These are phyloP conservation scores for Aromia moschata DNA, from an alignment of 2,888 invertebrate species.

Conservation along the genomic window DNA sequence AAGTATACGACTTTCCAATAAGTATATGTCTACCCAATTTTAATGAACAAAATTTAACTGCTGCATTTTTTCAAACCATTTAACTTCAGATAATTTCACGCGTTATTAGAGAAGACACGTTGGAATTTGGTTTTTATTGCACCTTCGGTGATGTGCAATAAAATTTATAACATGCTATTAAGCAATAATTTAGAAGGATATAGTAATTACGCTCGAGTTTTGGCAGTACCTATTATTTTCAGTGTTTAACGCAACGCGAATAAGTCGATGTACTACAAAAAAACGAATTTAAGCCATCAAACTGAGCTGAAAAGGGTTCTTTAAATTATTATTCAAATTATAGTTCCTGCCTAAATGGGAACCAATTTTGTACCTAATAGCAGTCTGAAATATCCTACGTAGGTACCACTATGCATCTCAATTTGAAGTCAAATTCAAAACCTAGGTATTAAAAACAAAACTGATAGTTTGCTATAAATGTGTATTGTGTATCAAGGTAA, in stretches of 20 bases:
- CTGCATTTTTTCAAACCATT: neutral
- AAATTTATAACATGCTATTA: neutral
- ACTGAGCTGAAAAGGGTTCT: neutral
- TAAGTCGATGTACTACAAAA: neutral
- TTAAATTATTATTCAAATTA: slow-evolving; percentile 14
- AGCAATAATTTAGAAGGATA: slow-evolving; percentile 7
- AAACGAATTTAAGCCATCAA: neutral
- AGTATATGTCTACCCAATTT: too few species aligned
- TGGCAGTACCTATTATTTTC: slow-evolving; percentile 14
- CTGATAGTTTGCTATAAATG: too few species aligned
- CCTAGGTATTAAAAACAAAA: too few species aligned
- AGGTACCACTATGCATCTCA: neutral
- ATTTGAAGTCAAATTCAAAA: too few species aligned
- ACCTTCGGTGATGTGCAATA: slow-evolving; percentile 1
- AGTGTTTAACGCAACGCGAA: slow-evolving; percentile 9
- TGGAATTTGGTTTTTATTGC: slow-evolving; percentile 5
- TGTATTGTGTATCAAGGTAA: too few species aligned
- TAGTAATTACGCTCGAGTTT: neutral
- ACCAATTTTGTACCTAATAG: slow-evolving; percentile 11
- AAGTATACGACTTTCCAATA: too few species aligned
- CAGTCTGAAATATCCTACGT: neutral
- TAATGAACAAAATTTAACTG: neutral
- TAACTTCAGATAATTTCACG: neutral
- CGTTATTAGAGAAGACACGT: neutral
- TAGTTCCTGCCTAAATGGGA: slow-evolving; percentile 9